Conservation (phyloP, 2,888 invertebrate species). For the Nephrotoma guestfalica region DNA sequence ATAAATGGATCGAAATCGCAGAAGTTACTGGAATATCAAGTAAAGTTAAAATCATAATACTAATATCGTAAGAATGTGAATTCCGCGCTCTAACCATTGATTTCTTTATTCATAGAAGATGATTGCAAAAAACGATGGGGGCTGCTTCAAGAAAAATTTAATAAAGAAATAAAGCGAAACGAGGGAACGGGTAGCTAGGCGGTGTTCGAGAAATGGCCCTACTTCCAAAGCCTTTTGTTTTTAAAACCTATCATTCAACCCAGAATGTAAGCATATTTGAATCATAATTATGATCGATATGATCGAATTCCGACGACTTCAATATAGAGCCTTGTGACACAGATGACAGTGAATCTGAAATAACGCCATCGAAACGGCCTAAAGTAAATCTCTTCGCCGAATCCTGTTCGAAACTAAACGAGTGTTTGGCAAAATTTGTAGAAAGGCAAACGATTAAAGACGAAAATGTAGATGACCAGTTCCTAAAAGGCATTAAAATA, state of each 20-base stretch:
- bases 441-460: neutral
- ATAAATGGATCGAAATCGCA: neutral
- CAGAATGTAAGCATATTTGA: neutral
- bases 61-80: no score
- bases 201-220: neutral
- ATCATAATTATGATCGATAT: neutral
- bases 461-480: neutral
- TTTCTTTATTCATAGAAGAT: neutral
- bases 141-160: no score
- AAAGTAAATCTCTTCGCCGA: neutral
- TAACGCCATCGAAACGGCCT: neutral
- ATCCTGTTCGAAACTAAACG: neutral
- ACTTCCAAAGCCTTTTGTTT: neutral
- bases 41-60: neutral
- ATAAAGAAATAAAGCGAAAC: neutral
- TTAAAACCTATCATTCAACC: neutral
- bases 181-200: neutral
- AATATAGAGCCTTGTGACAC: neutral
- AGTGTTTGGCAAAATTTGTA: neutral
- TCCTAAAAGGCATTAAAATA: neutral
- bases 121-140: neutral
- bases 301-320: neutral
- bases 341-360: neutral
- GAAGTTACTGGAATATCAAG: neutral
- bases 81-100: no score